These are phyloP conservation scores for Patella ulyssiponensis DNA, from an alignment of 2,888 invertebrate genomes.

Conservation along the genomic window DNA sequence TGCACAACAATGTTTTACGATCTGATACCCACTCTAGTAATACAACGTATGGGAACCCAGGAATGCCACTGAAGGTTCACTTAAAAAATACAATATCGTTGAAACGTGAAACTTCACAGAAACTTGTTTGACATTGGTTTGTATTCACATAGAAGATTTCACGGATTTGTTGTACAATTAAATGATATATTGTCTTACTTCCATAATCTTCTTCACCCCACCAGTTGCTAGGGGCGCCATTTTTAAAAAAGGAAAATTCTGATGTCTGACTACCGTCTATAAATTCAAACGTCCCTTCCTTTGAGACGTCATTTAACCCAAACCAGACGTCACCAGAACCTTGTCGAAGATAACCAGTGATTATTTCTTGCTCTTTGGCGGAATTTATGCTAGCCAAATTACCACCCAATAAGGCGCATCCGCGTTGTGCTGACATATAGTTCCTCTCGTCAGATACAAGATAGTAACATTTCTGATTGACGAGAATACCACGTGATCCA, in stretches of 20 bases:
- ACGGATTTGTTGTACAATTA: too few relatives aligned
- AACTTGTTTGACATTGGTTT: too few relatives aligned
- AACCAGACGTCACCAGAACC: conserved; percentile 13
- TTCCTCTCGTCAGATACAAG: conserved; percentile 6
- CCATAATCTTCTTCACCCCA: conserved; percentile 9
- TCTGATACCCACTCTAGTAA: too few relatives aligned
- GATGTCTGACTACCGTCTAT: background rate
- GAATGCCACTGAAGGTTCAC: too few relatives aligned
- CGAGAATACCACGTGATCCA: conserved; percentile 16
- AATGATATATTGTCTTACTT: background rate
- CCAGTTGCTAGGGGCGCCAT: conserved; percentile 2
- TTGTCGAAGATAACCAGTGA: conserved; percentile 17
- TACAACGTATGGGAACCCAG: too few relatives aligned
- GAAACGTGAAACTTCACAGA: too few relatives aligned
- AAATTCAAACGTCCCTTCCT: conserved; percentile 10
- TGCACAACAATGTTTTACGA: too few relatives aligned
- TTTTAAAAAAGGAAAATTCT: conserved; percentile 6
- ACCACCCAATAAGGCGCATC: conserved; percentile 20
- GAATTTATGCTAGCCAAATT: conserved; percentile 18
- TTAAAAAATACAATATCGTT: too few relatives aligned
- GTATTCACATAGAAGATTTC: too few relatives aligned
- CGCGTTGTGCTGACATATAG: conserved; percentile 18
- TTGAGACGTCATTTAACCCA: conserved; percentile 11
- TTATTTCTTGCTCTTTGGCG: background rate
- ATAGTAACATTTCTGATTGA: conserved; percentile 18